Evolutionary conservation across 2,797 vertebrate genomes (phyloP).

Genomic region (Anguilla pacifica): DNA sequence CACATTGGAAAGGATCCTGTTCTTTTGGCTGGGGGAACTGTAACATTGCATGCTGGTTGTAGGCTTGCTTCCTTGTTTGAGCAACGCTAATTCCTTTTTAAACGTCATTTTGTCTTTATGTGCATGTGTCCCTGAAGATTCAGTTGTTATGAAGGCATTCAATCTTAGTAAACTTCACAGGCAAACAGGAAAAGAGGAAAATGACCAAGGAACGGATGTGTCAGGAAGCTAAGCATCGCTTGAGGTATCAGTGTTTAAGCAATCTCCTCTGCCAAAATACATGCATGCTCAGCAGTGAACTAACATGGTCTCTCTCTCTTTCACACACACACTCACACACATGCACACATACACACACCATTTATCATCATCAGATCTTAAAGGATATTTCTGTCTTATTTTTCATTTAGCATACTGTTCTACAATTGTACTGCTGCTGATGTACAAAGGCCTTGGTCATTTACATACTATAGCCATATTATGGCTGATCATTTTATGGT

Average conservation of each 20-base stretch:
- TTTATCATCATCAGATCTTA: neutral
- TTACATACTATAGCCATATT: neutral
- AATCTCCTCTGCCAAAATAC: neutral
- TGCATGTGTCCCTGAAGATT: neutral
- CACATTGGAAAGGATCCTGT: neutral
- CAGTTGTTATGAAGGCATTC: neutral
- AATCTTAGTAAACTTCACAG: constrained; percentile 1
- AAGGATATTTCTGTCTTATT: too few relatives aligned
- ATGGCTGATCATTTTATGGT: neutral
- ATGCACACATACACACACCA: neutral
- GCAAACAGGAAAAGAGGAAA: neutral
- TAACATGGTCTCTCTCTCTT: neutral
- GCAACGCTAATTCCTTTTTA: neutral
- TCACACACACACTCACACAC: constrained; percentile 1
- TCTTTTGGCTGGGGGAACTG: neutral
- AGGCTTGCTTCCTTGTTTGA: neutral
- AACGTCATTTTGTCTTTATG: neutral
- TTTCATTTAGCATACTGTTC: neutral
- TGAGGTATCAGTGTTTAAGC: neutral
- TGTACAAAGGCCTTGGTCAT: too few relatives aligned
- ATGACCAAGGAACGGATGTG: neutral
- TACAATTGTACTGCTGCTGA: too few relatives aligned
- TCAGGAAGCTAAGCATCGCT: neutral
- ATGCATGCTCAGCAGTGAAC: neutral
- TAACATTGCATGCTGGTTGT: neutral